Evolutionary conservation across 2,797 vertebrate genomes (phyloP).

Genomic region (Pitangus sulphuratus): DNA sequence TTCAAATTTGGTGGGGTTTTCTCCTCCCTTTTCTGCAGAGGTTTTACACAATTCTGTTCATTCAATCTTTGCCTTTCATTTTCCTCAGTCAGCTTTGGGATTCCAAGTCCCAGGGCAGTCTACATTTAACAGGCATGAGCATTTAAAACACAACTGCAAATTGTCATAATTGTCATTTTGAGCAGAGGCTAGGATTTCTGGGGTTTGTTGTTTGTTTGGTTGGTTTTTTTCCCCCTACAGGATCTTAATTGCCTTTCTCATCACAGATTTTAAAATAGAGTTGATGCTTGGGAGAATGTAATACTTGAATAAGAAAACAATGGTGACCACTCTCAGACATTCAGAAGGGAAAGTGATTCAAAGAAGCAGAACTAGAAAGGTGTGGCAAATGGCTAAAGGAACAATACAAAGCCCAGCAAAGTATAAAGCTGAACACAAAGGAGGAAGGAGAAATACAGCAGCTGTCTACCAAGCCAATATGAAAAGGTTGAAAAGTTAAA

Average conservation of each 20-base stretch:
- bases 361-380: slow-evolving; percentile 29
- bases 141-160: slow-evolving; percentile 9
- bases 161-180: slow-evolving; percentile 10
- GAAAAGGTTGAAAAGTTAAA: slow-evolving; percentile 38
- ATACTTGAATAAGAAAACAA: not conserved
- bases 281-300: not conserved
- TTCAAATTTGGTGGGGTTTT: not conserved
- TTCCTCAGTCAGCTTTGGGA: slow-evolving; percentile 8
- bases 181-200: not conserved
- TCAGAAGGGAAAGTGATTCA: not conserved
- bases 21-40: not conserved
- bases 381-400: slow-evolving; percentile 38
- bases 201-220: not conserved
- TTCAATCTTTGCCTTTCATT: not conserved
- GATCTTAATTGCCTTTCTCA: slow-evolving; percentile 8
- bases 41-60: not conserved
- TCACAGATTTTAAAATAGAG: not conserved
- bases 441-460: not conserved
- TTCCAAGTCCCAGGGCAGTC: not conserved
- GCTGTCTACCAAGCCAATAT: not conserved
- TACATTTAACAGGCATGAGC: not conserved
- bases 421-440: slow-evolving; percentile 6
- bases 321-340: not conserved
- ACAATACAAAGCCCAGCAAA: not conserved
- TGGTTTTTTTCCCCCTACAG: not conserved